Percentiles rank a stretch among this genome's conserved stretches.
These are phyloP conservation scores for Tholera decimalis DNA, from an alignment of 2,888 invertebrate genomes.

Conservation along the genomic window DNA sequence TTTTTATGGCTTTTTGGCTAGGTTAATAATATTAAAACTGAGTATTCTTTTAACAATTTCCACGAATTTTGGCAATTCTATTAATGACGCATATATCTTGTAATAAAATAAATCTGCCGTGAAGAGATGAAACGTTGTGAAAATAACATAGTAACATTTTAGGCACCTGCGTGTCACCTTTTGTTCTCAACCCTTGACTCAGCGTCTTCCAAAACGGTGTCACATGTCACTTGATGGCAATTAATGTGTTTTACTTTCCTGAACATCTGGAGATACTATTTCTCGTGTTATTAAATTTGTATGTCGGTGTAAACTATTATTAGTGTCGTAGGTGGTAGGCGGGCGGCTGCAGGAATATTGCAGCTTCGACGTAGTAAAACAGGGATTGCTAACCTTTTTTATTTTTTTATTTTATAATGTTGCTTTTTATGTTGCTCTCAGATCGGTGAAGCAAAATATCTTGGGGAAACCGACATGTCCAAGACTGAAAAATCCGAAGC, in stretches of 20 bases:
- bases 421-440: too few relatives aligned
- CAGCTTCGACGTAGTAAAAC: neutral
- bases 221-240: conserved; percentile 15
- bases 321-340: conserved; percentile 23
- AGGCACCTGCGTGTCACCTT: conserved; percentile 15
- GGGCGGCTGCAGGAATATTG: conserved; percentile 38
- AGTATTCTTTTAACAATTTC: too few relatives aligned
- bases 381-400: conserved; percentile 1
- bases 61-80: too few relatives aligned
- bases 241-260: conserved; percentile 23
- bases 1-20: too few relatives aligned
- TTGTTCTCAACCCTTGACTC: neutral
- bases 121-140: too few relatives aligned
- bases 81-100: too few relatives aligned
- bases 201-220: conserved; percentile 13
- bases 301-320: conserved; percentile 20
- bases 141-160: neutral
- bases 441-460: too few relatives aligned
- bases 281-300: conserved; percentile 15
- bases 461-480: too few relatives aligned
- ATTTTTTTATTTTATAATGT: too few relatives aligned
- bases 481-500: too few relatives aligned
- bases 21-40: too few relatives aligned
- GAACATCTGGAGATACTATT: conserved; percentile 29
- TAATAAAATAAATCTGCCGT: too few relatives aligned